phyloP scores from a whole-genome alignment of 2,113 vertebrate genomes.

The Albula goreensis region DNA sequence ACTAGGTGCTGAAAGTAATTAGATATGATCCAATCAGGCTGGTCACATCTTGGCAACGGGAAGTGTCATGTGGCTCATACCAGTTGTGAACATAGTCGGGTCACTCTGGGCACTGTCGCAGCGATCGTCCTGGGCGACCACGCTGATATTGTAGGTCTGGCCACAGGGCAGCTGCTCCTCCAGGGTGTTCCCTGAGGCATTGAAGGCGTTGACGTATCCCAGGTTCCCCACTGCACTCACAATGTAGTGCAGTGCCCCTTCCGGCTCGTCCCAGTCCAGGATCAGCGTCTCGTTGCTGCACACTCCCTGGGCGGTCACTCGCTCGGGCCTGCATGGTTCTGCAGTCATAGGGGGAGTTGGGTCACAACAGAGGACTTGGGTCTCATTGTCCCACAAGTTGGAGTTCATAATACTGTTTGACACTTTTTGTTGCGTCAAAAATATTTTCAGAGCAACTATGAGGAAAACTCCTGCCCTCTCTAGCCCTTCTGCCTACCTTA shows the following conservation, averaged over 20 bases:
- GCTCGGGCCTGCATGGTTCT: slow-evolving; percentile 69
- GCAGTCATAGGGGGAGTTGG: slow-evolving; percentile 17
- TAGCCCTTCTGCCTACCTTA: no score
- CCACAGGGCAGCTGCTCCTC: slow-evolving; percentile 64
- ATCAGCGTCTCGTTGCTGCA: slow-evolving; percentile 57
- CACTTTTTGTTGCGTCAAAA: neutral
- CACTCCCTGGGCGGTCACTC: slow-evolving; percentile 45
- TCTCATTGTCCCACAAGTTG: neutral
- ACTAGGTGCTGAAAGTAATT: neutral
- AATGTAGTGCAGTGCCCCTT: slow-evolving; percentile 59
- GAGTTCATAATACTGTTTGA: neutral
- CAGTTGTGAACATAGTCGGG: slow-evolving; percentile 51
- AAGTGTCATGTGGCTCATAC: slow-evolving; percentile 42
- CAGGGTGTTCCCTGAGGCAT: slow-evolving; percentile 43
- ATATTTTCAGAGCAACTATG: neutral
- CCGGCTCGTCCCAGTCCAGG: slow-evolving; percentile 59
- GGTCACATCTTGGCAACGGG: neutral
- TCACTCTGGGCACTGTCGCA: slow-evolving; percentile 59
- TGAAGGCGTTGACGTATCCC: slow-evolving; percentile 53
- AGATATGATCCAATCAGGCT: no score
- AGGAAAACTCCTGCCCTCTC: no score
- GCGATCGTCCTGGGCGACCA: slow-evolving; percentile 48
- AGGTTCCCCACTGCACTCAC: slow-evolving; percentile 56
- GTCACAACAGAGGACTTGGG: neutral
- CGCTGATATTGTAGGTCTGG: slow-evolving; percentile 63